phyloP scores from a whole-genome alignment of 2,113 vertebrate genomes.

The Notarius lentiginosus region DNA sequence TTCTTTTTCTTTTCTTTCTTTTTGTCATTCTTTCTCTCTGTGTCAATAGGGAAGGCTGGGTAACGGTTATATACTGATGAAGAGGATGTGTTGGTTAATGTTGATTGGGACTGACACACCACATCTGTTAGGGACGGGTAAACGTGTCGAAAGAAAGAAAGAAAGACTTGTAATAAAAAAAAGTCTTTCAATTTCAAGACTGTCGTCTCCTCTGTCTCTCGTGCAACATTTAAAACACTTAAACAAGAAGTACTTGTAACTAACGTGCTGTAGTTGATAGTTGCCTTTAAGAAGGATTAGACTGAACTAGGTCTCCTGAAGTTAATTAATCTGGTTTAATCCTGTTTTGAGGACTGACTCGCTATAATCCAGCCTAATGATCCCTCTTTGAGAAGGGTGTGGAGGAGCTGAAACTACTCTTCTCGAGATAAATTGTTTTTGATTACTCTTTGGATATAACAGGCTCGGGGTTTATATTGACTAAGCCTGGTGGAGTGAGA shows the following conservation, averaged over 20 bases:
- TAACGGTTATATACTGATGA: conserved; percentile 42
- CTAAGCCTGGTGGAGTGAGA: neutral
- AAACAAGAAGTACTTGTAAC: neutral
- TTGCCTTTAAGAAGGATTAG: conserved; percentile 38
- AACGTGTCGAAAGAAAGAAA: neutral
- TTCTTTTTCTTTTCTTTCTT: conserved; percentile 41
- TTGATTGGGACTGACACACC: conserved; percentile 30
- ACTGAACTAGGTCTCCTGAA: conserved; percentile 48
- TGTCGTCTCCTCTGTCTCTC: neutral
- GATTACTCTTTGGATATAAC: conserved; percentile 18
- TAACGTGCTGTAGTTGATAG: conserved; percentile 19
- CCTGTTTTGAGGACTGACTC: conserved; percentile 42
- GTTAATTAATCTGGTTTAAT: conserved; percentile 54
- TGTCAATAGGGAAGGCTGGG: conserved; percentile 47
- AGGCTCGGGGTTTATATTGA: neutral
- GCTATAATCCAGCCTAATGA: conserved; percentile 51
- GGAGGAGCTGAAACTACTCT: neutral
- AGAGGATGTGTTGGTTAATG: conserved; percentile 36
- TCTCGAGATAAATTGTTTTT: conserved; percentile 21
- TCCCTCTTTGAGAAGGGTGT: conserved; percentile 10
- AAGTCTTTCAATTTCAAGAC: neutral
- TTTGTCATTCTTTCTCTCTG: conserved; percentile 26
- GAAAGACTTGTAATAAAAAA: neutral
- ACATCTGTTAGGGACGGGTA: conserved; percentile 42
- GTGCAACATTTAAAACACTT: neutral